phyloP scores from a whole-genome alignment of 2,888 invertebrate species.

The Augochlorella aurata region DNA sequence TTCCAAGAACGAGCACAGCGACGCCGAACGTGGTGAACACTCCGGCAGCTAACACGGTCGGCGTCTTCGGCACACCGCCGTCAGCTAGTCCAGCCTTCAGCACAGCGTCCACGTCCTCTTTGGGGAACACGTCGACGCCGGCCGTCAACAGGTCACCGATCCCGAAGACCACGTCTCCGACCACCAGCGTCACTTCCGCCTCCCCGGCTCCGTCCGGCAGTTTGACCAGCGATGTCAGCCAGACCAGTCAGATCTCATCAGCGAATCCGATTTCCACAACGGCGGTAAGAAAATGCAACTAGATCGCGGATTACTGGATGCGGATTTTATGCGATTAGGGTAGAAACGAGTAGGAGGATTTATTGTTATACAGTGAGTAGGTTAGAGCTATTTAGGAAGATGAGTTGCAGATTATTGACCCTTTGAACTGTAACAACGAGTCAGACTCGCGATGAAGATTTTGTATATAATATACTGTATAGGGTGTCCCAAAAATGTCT shows the following conservation, averaged over 20 bases:
- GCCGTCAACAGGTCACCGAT: conserved; percentile 74
- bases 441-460: no score
- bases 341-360: no score
- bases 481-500: no score
- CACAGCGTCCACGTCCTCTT: conserved; percentile 77
- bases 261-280: conserved; percentile 62
- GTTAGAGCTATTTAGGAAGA: no score
- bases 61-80: conserved; percentile 74
- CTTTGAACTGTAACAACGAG: no score
- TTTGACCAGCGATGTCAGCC: conserved; percentile 55
- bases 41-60: conserved; percentile 61
- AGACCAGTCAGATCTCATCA: conserved; percentile 39
- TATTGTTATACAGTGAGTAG: no score
- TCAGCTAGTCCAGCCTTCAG: conserved; percentile 78
- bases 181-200: conserved; percentile 68
- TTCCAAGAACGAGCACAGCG: conserved; percentile 68
- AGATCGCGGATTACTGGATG: no score
- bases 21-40: conserved; percentile 67
- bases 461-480: no score
- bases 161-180: conserved; percentile 71
- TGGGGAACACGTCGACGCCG: conserved; percentile 70
- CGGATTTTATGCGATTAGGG: no score
- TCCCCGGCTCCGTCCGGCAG: conserved; percentile 68
- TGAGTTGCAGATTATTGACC: no score
- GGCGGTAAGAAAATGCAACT: conserved; percentile 53